Conservation (phyloP, 2,888 invertebrate genomes). For the Chouioia cunea region DNA sequence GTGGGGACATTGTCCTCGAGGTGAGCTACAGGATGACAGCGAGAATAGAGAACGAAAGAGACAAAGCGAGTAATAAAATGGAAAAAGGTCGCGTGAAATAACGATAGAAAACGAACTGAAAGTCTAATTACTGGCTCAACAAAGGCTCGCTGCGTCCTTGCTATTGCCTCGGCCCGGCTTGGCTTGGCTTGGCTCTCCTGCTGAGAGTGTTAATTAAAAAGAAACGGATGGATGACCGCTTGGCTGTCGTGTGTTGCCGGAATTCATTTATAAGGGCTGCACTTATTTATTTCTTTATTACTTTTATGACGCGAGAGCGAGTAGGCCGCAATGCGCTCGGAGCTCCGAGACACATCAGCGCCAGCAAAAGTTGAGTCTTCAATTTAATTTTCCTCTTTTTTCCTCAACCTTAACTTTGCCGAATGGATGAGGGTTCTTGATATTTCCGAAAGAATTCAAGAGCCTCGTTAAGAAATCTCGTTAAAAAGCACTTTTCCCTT, state of each 20-base stretch:
- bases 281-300: constrained; percentile 13
- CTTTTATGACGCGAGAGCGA: background rate
- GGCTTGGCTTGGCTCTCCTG: too few relatives aligned
- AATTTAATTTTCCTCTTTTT: background rate
- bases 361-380: constrained; percentile 9
- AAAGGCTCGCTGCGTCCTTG: background rate
- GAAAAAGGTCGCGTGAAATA: constrained; percentile 1
- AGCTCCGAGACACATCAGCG: constrained; percentile 7
- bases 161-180: background rate
- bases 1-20: background rate
- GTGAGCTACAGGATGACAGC: too few relatives aligned
- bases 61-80: too few relatives aligned
- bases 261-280: constrained; percentile 16
- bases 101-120: constrained; percentile 7
- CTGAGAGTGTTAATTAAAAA: constrained; percentile 27
- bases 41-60: too few relatives aligned
- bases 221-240: constrained; percentile 6
- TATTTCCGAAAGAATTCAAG: constrained; percentile 46
- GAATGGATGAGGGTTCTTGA: constrained; percentile 41
- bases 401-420: constrained; percentile 28
- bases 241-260: background rate
- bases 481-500: constrained; percentile 47
- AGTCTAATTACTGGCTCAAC: constrained; percentile 26
- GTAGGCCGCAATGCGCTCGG: constrained; percentile 15
- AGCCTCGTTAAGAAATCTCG: constrained; percentile 45